Evolutionary conservation across 2,888 invertebrate genomes (phyloP).

Genomic region (Pyralis farinalis): DNA sequence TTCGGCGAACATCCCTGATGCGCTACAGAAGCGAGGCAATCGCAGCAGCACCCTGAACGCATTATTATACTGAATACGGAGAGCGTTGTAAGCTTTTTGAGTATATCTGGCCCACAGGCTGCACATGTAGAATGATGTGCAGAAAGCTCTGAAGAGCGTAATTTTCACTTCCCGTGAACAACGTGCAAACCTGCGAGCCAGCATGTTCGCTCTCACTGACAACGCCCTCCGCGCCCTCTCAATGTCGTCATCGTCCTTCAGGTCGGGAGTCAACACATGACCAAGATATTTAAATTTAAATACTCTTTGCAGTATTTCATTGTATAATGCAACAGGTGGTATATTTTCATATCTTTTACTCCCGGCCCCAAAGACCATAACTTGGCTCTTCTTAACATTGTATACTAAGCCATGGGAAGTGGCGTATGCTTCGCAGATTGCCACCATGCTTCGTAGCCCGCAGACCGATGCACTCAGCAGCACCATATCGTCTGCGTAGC

Average conservation of each 20-base stretch:
- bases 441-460: neutral
- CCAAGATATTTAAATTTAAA: neutral
- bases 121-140: no score
- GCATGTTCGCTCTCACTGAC: neutral
- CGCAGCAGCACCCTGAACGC: no score
- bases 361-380: neutral
- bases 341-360: no score
- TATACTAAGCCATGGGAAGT: neutral
- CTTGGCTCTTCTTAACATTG: neutral
- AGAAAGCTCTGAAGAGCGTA: no score
- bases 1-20: no score
- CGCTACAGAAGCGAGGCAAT: no score
- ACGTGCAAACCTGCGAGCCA: neutral
- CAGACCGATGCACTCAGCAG: neutral
- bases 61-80: no score
- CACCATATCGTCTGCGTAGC: slow-evolving; percentile 11
- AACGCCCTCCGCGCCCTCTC: neutral
- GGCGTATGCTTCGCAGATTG: neutral
- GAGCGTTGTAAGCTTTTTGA: no score
- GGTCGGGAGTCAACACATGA: neutral
- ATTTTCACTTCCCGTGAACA: no score
- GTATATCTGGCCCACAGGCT: no score
- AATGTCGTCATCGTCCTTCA: neutral
- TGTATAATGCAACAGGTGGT: no score
- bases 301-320: no score